Evolutionary conservation across 2,797 vertebrate genomes (phyloP).

Genomic region (Danionella dracula): DNA sequence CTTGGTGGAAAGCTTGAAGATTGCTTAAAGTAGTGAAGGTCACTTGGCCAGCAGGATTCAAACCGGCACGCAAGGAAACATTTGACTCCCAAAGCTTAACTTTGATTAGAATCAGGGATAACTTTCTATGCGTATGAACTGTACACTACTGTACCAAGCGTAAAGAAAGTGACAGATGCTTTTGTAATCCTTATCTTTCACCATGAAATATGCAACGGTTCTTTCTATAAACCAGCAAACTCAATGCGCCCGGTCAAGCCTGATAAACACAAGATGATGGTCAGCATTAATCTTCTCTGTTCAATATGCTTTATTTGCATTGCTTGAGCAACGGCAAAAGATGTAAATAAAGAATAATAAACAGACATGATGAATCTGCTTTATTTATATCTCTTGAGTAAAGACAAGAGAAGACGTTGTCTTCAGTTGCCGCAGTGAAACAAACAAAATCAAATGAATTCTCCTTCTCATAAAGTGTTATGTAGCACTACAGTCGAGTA

Average conservation of each 20-base stretch:
- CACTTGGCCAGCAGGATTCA: slow-evolving; percentile 60
- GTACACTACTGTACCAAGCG: not conserved
- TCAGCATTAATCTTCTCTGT: not conserved
- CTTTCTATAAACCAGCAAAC: slow-evolving; percentile 3
- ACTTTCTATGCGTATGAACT: slow-evolving; percentile 17
- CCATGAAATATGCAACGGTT: slow-evolving; percentile 19
- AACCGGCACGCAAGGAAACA: slow-evolving; percentile 54
- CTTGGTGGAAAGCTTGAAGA: slow-evolving; percentile 60
- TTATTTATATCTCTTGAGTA: not conserved
- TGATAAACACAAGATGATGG: slow-evolving; percentile 2
- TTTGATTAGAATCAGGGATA: slow-evolving; percentile 64
- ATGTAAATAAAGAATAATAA: too few species aligned
- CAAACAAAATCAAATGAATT: slow-evolving; percentile 21
- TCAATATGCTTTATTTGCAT: not conserved
- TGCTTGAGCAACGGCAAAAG: too few species aligned
- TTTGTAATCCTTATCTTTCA: slow-evolving; percentile 26
- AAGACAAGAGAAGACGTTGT: not conserved
- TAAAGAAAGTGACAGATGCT: slow-evolving; percentile 6
- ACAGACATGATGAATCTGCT: too few species aligned
- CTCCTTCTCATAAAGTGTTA: slow-evolving; percentile 20
- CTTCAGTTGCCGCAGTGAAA: not conserved
- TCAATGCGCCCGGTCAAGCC: slow-evolving; percentile 6
- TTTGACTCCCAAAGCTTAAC: slow-evolving; percentile 43
- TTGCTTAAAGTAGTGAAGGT: slow-evolving; percentile 62
- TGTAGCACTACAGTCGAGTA: slow-evolving; percentile 6